phyloP scores from a whole-genome alignment of 2,113 vertebrate genomes.

The Ginglymostoma cirratum region DNA sequence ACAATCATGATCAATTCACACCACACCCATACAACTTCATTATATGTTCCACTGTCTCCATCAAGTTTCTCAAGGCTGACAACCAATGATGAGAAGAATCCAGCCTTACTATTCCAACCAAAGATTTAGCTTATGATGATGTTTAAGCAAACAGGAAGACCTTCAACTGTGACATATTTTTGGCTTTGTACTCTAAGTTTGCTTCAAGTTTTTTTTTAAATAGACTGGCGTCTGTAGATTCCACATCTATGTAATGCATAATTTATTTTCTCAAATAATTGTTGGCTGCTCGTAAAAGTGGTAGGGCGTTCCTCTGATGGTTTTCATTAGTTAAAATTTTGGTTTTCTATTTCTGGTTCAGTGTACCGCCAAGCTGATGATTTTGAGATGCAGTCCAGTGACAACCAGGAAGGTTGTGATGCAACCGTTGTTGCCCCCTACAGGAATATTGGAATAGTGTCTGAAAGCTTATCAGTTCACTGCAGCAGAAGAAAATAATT shows the following conservation, averaged over 20 bases:
- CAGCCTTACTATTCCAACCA: not conserved
- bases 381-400: not conserved
- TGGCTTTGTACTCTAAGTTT: not conserved
- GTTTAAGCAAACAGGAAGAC: not conserved
- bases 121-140: not conserved
- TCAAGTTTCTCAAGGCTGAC: not conserved
- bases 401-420: not conserved
- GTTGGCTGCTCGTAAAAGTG: not conserved
- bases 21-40: constrained; percentile 8
- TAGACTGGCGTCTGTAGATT: not conserved
- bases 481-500: not conserved
- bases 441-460: not conserved
- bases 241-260: not conserved
- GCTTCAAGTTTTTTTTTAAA: not conserved
- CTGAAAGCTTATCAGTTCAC: not conserved
- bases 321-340: not conserved
- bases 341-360: constrained; percentile 20
- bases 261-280: constrained; percentile 1
- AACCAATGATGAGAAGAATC: not conserved
- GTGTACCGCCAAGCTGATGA: not conserved
- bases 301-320: not conserved
- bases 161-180: not conserved
- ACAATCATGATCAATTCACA: not conserved
- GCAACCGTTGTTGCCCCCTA: constrained; percentile 1
- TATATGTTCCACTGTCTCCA: not conserved